Conservation (phyloP, 2,113 vertebrate genomes). For the Aplodontia rufa region DNA sequence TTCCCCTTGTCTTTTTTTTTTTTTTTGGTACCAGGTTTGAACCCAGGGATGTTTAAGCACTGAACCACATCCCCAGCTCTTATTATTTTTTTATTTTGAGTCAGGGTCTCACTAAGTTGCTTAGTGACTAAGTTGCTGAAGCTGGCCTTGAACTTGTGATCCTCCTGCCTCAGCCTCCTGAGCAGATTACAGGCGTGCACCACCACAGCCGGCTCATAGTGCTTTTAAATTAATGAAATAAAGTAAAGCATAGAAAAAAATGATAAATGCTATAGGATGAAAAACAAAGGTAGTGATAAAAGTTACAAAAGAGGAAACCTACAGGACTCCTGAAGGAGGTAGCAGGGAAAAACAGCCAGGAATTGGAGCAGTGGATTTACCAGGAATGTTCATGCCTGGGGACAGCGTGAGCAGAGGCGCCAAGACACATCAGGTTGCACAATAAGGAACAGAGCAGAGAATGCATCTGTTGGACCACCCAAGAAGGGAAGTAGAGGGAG, state of each 20-base stretch:
- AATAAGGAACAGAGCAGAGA: neutral
- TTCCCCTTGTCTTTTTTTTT: too few species aligned
- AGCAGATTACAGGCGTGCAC: too few species aligned
- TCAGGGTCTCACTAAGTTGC: too few species aligned
- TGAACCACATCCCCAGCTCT: too few species aligned
- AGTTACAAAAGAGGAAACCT: neutral
- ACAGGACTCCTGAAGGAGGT: neutral
- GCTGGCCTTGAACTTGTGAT: too few species aligned
- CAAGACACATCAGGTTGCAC: neutral
- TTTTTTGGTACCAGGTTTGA: too few species aligned
- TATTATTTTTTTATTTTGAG: too few species aligned
- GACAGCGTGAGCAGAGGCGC: neutral
- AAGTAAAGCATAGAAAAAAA: constrained; percentile 7
- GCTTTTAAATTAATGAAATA: neutral
- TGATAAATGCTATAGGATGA: neutral
- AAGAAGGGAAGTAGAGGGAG: neutral
- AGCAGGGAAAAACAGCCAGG: neutral
- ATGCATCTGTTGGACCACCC: neutral
- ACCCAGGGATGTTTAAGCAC: too few species aligned
- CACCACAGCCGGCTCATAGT: too few species aligned
- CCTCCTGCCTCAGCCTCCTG: too few species aligned
- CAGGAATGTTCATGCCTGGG: neutral
- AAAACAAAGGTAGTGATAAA: neutral
- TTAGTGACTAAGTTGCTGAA: too few species aligned
- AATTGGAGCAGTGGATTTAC: neutral